Evolutionary conservation across 2,888 invertebrate species (phyloP).

Genomic region (Venustoraphidia nigricollis): DNA sequence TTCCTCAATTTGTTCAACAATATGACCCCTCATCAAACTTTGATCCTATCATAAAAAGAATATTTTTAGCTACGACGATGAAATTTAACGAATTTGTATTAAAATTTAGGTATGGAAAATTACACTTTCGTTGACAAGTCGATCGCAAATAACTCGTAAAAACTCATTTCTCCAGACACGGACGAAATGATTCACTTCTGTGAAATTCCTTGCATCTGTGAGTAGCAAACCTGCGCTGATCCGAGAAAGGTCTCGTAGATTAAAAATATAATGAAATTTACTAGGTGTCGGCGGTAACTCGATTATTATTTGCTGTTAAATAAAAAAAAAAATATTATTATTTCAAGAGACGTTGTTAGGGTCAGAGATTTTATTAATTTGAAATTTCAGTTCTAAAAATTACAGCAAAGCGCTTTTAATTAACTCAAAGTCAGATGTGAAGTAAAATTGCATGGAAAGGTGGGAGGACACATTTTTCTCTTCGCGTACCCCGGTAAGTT

Average conservation of each 20-base stretch:
- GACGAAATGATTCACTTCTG: slow-evolving; percentile 50
- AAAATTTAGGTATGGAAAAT: not conserved
- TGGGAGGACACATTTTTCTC: too few relatives aligned
- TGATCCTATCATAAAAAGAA: slow-evolving; percentile 37
- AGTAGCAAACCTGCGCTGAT: slow-evolving; percentile 69
- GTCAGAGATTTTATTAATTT: slow-evolving; percentile 1
- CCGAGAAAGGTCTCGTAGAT: slow-evolving; percentile 77
- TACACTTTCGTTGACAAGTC: slow-evolving; percentile 30
- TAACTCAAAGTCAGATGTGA: too few relatives aligned
- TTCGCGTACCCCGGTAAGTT: too few relatives aligned
- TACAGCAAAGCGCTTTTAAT: too few relatives aligned
- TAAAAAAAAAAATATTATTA: slow-evolving; percentile 20
- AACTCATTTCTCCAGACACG: slow-evolving; percentile 89
- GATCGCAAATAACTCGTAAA: slow-evolving; percentile 71
- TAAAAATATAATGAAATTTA: slow-evolving; percentile 91
- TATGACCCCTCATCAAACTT: slow-evolving; percentile 39
- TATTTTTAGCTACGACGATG: slow-evolving; percentile 1
- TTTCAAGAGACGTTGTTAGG: not conserved
- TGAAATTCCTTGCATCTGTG: slow-evolving; percentile 55
- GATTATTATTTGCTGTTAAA: slow-evolving; percentile 39
- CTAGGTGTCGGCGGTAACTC: slow-evolving; percentile 82
- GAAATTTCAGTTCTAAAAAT: not conserved
- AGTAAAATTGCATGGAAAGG: too few relatives aligned
- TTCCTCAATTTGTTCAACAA: slow-evolving; percentile 42
- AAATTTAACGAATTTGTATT: not conserved